Evolutionary conservation across 2,113 vertebrate species (phyloP).

Genomic region (Cygnus atratus): DNA sequence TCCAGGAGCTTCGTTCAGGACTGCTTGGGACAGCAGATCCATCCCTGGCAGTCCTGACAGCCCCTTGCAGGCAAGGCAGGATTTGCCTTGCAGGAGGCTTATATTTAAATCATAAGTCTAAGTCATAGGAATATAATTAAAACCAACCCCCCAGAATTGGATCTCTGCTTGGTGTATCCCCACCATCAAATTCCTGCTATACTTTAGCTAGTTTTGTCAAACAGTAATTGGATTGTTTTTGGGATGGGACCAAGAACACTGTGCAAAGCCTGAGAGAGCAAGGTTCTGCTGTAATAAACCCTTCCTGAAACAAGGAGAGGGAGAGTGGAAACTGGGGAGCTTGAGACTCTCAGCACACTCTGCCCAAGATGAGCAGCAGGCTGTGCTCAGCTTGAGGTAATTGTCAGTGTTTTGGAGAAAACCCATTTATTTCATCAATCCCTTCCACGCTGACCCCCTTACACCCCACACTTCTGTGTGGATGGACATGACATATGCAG

Average conservation of each 20-base stretch:
- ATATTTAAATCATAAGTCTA: not conserved
- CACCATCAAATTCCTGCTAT: not conserved
- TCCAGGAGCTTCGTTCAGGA: not conserved
- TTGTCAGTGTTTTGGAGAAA: not conserved
- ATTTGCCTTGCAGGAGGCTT: not conserved
- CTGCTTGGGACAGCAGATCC: not conserved
- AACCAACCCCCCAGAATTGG: rapidly evolving
- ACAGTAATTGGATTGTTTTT: not conserved
- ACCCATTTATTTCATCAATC: not conserved
- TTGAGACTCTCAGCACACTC: not conserved
- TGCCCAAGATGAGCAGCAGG: rapidly evolving
- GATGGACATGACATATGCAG: not conserved
- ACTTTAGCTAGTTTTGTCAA: not conserved
- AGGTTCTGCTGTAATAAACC: not conserved
- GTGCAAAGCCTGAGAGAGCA: not conserved
- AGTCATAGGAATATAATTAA: not conserved
- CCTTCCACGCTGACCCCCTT: not conserved
- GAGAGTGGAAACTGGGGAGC: not conserved
- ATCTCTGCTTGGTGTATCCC: not conserved
- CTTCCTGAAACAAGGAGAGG: not conserved
- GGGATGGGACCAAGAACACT: not conserved
- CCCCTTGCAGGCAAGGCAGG: not conserved
- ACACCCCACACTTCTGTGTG: not conserved
- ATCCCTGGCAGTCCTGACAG: not conserved
- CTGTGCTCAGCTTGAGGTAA: not conserved